phyloP scores from a whole-genome alignment of 2,888 invertebrate species.

The Andrena bucephala region DNA sequence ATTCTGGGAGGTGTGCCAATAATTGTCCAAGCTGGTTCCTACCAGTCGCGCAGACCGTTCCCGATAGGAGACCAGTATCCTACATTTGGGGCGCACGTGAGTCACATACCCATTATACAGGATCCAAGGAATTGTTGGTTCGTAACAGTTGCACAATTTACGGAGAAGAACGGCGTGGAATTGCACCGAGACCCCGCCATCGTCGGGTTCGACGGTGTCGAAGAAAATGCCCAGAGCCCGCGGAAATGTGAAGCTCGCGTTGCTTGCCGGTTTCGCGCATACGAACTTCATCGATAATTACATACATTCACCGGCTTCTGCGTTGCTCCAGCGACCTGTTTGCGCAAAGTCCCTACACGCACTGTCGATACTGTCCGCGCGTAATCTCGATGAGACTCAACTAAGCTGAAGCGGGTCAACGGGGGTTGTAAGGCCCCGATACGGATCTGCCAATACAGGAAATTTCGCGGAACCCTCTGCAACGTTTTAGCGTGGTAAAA shows the following conservation, averaged over 20 bases:
- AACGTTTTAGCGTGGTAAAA: too few relatives aligned
- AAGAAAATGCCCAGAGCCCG: conserved; percentile 1
- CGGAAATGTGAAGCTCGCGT: not conserved
- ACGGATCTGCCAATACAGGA: too few relatives aligned
- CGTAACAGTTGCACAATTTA: conserved; percentile 67
- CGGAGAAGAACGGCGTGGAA: conserved; percentile 54
- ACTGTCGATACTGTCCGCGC: too few relatives aligned
- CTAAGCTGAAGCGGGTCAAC: too few relatives aligned
- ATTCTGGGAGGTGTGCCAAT: conserved; percentile 57
- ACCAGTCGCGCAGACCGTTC: conserved; percentile 31
- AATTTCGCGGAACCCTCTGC: too few relatives aligned
- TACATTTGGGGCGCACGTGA: conserved; percentile 70
- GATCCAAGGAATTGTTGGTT: conserved; percentile 62
- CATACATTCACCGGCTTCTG: not conserved
- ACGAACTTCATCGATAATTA: conserved; percentile 33
- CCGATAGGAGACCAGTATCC: conserved; percentile 60
- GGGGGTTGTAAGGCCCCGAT: too few relatives aligned
- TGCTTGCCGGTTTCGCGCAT: not conserved
- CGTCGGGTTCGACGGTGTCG: not conserved
- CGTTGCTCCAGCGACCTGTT: not conserved
- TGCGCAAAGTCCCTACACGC: not conserved
- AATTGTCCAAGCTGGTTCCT: conserved; percentile 56
- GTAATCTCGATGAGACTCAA: too few relatives aligned
- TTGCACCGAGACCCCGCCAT: conserved; percentile 43
- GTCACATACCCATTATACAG: conserved; percentile 62